These are phyloP conservation scores for Macaria liturata DNA, from an alignment of 2,888 invertebrate species.

Conservation along the genomic window DNA sequence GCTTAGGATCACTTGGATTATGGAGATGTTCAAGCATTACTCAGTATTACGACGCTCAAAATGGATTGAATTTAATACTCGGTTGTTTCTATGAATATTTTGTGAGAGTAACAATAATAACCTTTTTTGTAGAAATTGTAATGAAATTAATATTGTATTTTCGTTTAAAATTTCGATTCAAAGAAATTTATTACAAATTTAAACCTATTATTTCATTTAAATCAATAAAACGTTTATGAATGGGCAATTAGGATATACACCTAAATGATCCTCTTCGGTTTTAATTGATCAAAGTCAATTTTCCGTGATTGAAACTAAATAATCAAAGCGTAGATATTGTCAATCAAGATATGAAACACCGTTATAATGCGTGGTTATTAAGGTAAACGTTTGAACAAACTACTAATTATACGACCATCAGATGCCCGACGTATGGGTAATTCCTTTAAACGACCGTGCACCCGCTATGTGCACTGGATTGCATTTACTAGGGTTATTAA, in stretches of 20 bases:
- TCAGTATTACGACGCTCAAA: slow-evolving; percentile 26
- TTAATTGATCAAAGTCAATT: too few relatives aligned
- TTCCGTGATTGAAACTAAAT: too few relatives aligned
- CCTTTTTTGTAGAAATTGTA: neutral
- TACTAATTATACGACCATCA: slow-evolving; percentile 19
- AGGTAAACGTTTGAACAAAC: slow-evolving; percentile 8
- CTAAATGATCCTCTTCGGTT: too few relatives aligned
- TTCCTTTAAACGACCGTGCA: slow-evolving; percentile 10
- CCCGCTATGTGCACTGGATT: slow-evolving; percentile 2
- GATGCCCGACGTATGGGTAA: slow-evolving; percentile 12
- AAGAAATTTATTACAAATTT: neutral
- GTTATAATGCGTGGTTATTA: slow-evolving; percentile 18
- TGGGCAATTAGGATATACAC: too few relatives aligned
- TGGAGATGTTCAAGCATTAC: slow-evolving; percentile 28
- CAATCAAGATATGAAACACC: too few relatives aligned
- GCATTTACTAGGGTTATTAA: too few relatives aligned
- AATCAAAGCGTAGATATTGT: too few relatives aligned
- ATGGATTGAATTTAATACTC: slow-evolving; percentile 18
- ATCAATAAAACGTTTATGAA: neutral
- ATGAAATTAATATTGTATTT: neutral
- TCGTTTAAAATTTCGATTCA: neutral
- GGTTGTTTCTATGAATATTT: slow-evolving; percentile 12
- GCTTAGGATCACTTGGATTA: slow-evolving; percentile 44
- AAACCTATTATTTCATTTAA: neutral
- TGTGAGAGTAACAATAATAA: neutral